These are phyloP conservation scores for Xiphophorus couchianus DNA, from an alignment of 2,113 vertebrate genomes.

Conservation along the genomic window DNA sequence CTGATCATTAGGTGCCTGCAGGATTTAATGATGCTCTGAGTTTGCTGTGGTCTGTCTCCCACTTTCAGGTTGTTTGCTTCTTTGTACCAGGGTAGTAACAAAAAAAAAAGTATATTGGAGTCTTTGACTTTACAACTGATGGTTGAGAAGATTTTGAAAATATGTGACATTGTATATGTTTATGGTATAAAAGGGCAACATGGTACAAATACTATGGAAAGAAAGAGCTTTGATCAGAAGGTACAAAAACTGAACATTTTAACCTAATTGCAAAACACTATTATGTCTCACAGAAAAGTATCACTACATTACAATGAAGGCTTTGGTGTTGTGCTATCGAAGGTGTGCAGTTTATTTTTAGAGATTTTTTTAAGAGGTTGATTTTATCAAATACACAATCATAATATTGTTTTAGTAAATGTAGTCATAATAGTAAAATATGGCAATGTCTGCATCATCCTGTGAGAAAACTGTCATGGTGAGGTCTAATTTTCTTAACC, in stretches of 20 bases:
- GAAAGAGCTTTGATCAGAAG: no score
- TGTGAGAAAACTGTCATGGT: no score
- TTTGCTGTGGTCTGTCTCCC: conserved; percentile 24
- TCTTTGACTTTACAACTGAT: background rate
- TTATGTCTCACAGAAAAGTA: no score
- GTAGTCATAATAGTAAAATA: background rate
- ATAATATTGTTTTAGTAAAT: background rate
- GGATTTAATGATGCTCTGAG: conserved; percentile 38
- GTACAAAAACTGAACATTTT: no score
- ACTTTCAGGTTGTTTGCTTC: conserved; percentile 49
- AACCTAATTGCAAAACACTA: no score
- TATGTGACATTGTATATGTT: background rate
- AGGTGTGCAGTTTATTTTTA: no score
- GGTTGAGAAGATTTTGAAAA: background rate
- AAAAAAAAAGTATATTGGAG: background rate
- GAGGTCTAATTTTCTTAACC: no score
- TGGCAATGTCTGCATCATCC: background rate
- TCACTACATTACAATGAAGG: no score
- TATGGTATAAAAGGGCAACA: background rate
- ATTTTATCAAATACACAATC: background rate
- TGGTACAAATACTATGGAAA: no score
- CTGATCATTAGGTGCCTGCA: conserved; percentile 45
- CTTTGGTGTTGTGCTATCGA: background rate
- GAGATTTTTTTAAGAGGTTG: background rate
- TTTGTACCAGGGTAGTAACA: background rate